Evolutionary conservation across 2,113 vertebrate genomes (phyloP).

Genomic region (Arothron firmamentum): DNA sequence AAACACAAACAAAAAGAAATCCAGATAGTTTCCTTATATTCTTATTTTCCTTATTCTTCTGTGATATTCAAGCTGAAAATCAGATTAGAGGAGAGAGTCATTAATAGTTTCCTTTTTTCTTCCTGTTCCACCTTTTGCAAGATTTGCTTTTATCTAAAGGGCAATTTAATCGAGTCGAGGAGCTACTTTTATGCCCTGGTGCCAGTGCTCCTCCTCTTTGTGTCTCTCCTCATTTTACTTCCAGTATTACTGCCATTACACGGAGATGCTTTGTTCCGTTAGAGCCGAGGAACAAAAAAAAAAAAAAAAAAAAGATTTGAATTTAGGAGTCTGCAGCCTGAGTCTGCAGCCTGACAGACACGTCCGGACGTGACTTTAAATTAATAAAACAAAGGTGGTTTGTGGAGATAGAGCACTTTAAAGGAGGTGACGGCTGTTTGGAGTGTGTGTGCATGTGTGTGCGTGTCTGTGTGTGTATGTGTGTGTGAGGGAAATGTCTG

Average conservation of each 20-base stretch:
- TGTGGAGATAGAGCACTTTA: slow-evolving; percentile 63
- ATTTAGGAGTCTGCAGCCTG: slow-evolving; percentile 37
- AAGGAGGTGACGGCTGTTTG: slow-evolving; percentile 47
- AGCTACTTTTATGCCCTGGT: slow-evolving; percentile 46
- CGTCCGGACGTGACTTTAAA: slow-evolving; percentile 62
- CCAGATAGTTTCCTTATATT: slow-evolving; percentile 1
- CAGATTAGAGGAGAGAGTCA: slow-evolving; percentile 40
- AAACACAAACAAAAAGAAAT: slow-evolving; percentile 1
- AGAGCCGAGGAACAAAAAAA: slow-evolving; percentile 29
- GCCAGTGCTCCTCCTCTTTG: slow-evolving; percentile 19
- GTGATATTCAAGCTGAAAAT: slow-evolving; percentile 46
- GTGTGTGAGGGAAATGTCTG: background rate
- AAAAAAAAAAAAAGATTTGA: slow-evolving; percentile 38
- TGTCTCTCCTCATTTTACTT: slow-evolving; percentile 17
- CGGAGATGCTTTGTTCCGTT: slow-evolving; percentile 46
- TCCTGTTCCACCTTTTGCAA: slow-evolving; percentile 33
- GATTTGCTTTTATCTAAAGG: slow-evolving; percentile 64
- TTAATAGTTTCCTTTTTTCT: slow-evolving; percentile 31
- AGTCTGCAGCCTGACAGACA: slow-evolving; percentile 37
- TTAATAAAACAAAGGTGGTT: slow-evolving; percentile 73
- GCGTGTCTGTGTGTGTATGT: slow-evolving; percentile 5
- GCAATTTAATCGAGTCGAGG: slow-evolving; percentile 52
- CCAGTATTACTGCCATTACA: slow-evolving; percentile 33
- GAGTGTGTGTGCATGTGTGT: slow-evolving; percentile 9
- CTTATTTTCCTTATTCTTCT: slow-evolving; percentile 42